Percentiles rank a stretch among this genome's conserved stretches.
Conservation (phyloP, 2,888 invertebrate species). For the Dendrolimus houi region DNA sequence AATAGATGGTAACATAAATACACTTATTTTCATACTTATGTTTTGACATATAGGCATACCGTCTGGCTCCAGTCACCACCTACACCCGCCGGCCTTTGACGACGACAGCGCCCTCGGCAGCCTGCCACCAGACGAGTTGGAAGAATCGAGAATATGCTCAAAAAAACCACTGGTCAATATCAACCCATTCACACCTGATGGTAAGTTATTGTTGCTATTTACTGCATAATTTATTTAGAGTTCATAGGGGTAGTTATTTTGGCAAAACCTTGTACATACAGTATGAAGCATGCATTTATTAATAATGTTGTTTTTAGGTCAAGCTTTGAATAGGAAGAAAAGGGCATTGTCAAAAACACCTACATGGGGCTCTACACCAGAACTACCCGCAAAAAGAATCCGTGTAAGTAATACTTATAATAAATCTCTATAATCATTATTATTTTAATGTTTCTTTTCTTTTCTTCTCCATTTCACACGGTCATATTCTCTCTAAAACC, state of each 20-base stretch:
- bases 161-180: conserved; percentile 82
- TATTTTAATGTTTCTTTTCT: neutral
- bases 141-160: conserved; percentile 30
- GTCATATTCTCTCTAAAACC: too few relatives aligned
- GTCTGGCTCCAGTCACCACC: conserved; percentile 56
- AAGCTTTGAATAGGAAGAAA: conserved; percentile 81
- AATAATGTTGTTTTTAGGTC: conserved; percentile 43
- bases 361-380: conserved; percentile 62
- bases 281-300: too few relatives aligned
- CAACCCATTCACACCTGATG: conserved; percentile 91
- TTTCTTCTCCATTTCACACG: conserved; percentile 13
- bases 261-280: too few relatives aligned
- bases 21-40: neutral
- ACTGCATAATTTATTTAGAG: neutral
- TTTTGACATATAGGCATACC: conserved; percentile 39
- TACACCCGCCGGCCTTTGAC: conserved; percentile 54
- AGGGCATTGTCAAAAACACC: conserved; percentile 80
- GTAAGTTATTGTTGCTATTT: conserved; percentile 36
- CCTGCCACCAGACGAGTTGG: conserved; percentile 57
- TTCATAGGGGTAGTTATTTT: too few relatives aligned
- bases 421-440: neutral
- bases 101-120: conserved; percentile 63
- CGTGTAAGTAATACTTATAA: conserved; percentile 32
- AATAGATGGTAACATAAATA: too few relatives aligned
- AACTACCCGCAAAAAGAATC: conserved; percentile 83